Conservation (phyloP, 2,797 vertebrate species). For the Syngnathus rostellatus region DNA sequence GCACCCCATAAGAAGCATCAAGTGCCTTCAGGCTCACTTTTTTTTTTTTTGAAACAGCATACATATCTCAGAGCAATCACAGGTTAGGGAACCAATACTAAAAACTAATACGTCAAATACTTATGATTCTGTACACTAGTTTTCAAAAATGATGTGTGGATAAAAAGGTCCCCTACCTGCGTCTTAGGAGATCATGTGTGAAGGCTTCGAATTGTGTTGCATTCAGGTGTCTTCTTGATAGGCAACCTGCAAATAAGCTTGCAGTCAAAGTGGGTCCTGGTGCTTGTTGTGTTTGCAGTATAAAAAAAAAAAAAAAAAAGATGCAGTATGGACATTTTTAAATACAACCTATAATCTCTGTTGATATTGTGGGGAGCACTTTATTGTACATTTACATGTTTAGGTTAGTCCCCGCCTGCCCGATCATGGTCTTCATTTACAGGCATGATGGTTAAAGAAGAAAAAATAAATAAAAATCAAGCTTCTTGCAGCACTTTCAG, state of each 20-base stretch:
- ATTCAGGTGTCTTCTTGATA: slow-evolving; percentile 16
- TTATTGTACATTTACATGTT: slow-evolving; percentile 61
- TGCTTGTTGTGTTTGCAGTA: slow-evolving; percentile 33
- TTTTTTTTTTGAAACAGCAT: slow-evolving; percentile 45
- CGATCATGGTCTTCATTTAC: slow-evolving; percentile 37
- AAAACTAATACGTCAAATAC: background rate
- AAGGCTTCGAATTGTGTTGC: slow-evolving; percentile 28
- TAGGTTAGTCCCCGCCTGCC: slow-evolving; percentile 31
- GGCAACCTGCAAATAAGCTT: slow-evolving; percentile 37
- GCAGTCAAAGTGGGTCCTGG: slow-evolving; percentile 32
- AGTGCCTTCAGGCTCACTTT: slow-evolving; percentile 66
- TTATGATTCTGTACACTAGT: background rate
- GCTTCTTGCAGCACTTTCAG: slow-evolving; percentile 45
- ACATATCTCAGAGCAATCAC: slow-evolving; percentile 12
- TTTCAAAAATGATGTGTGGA: background rate
- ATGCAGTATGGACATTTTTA: slow-evolving; percentile 34
- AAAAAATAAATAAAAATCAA: slow-evolving; percentile 13
- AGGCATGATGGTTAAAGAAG: slow-evolving; percentile 39
- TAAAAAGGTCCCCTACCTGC: background rate
- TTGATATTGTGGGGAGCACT: slow-evolving; percentile 58
- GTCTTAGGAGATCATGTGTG: slow-evolving; percentile 10
- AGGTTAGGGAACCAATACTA: background rate
- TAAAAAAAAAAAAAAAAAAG: background rate
- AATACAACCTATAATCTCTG: slow-evolving; percentile 37
- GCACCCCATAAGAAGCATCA: slow-evolving; percentile 46